phyloP scores from a whole-genome alignment of 1,140 invertebrate species.

The Neomicropteryx cornuta region DNA sequence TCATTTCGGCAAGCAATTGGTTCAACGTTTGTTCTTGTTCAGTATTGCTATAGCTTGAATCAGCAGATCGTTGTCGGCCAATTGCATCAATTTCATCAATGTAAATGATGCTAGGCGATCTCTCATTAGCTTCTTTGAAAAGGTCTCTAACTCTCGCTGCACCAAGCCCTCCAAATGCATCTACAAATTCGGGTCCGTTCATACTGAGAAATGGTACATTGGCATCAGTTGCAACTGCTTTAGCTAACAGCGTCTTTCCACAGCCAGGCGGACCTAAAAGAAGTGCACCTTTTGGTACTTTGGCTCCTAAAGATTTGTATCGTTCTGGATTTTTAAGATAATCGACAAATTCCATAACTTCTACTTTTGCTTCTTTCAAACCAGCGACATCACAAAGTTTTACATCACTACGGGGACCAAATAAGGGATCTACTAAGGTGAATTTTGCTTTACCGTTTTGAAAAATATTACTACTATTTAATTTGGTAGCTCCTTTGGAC shows the following conservation, averaged over 20 bases:
- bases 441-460: no score
- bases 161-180: constrained; percentile 91
- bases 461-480: no score
- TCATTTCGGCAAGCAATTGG: constrained; percentile 91
- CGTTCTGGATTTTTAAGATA: constrained; percentile 79
- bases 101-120: constrained; percentile 86
- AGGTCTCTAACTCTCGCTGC: constrained; percentile 79
- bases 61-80: constrained; percentile 68
- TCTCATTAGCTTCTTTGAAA: constrained; percentile 77
- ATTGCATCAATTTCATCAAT: constrained; percentile 95
- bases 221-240: constrained; percentile 82
- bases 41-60: constrained; percentile 44
- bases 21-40: constrained; percentile 90
- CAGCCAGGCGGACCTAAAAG: constrained; percentile 55
- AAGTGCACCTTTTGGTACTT: constrained; percentile 41
- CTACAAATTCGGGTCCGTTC: constrained; percentile 92
- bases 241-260: constrained; percentile 88
- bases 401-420: neutral
- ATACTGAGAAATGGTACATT: constrained; percentile 84
- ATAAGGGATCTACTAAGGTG: no score
- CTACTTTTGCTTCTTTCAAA: constrained; percentile 81
- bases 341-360: constrained; percentile 92
- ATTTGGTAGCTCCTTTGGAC: no score
- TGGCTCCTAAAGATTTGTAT: constrained; percentile 77
- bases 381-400: constrained; percentile 79